A percentile compares a stretch with the other conserved stretches of the same genome.
Evolutionary conservation across 2,113 vertebrate species (phyloP).

Genomic region (Phodopus roborovskii): DNA sequence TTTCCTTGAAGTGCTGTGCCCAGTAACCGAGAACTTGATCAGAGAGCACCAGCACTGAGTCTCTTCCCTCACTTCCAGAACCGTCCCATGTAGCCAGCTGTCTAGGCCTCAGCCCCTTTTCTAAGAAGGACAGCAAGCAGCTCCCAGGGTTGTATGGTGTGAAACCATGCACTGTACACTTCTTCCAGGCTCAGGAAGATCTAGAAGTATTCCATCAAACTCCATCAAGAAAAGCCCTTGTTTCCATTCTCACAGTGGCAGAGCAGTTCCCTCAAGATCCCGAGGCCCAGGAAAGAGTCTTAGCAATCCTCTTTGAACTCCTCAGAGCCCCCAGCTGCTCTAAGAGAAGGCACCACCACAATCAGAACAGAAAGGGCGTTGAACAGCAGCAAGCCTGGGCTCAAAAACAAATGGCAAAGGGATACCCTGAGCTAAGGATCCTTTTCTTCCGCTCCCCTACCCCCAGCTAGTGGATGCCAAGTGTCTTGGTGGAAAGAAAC

Average conservation of each 20-base stretch:
- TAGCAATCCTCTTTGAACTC: slow-evolving; percentile 28
- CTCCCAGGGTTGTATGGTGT: rapidly evolving
- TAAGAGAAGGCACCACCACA: background rate
- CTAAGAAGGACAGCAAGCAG: background rate
- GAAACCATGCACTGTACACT: rapidly evolving
- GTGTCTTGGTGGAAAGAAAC: background rate
- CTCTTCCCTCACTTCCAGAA: background rate
- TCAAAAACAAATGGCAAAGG: background rate
- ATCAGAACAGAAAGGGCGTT: slow-evolving; percentile 2
- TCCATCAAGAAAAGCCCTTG: background rate
- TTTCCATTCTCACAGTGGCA: background rate
- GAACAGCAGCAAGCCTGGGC: background rate
- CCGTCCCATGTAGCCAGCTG: background rate
- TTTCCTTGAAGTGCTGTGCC: too few species aligned
- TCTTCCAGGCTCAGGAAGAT: rapidly evolving
- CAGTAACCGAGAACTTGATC: background rate
- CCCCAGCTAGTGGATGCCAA: background rate
- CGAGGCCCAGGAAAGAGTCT: background rate
- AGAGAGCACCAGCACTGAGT: background rate
- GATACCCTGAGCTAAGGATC: background rate
- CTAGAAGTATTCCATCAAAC: too few species aligned
- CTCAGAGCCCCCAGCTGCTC: slow-evolving; percentile 7
- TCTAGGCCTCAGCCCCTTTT: background rate
- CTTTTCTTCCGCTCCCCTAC: too few species aligned
- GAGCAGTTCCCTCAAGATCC: background rate